Conservation (phyloP, 2,888 invertebrate genomes). For the Vanessa cardui region DNA sequence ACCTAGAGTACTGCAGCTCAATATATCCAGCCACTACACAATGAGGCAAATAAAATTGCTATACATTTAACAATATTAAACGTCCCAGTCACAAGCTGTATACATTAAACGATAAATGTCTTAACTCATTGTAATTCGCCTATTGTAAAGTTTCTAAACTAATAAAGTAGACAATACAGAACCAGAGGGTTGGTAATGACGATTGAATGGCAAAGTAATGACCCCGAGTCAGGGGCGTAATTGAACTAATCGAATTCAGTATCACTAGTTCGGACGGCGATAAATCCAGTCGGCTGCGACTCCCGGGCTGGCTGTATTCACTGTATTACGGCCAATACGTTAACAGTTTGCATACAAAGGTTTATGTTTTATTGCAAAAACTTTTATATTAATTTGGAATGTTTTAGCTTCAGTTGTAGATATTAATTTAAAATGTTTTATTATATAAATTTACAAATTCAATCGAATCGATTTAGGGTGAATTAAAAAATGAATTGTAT, state of each 20-base stretch:
- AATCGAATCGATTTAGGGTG: too few relatives aligned
- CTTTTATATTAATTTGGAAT: too few relatives aligned
- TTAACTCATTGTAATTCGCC: neutral
- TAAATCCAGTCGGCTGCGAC: neutral
- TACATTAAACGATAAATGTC: neutral
- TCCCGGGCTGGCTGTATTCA: neutral
- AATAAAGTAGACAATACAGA: constrained; percentile 12
- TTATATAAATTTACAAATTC: too few relatives aligned
- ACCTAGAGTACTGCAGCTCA: too few relatives aligned
- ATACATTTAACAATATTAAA: neutral
- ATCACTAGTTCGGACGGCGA: neutral
- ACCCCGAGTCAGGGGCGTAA: neutral
- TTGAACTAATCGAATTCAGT: constrained; percentile 6
- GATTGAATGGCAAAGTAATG: constrained; percentile 14
- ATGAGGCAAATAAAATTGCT: too few relatives aligned
- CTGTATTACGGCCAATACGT: neutral
- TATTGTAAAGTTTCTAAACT: constrained; percentile 1
- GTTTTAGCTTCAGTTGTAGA: too few relatives aligned
- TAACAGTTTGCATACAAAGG: too few relatives aligned
- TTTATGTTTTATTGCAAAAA: too few relatives aligned
- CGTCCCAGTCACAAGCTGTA: neutral
- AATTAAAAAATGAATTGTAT: too few relatives aligned
- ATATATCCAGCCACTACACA: too few relatives aligned
- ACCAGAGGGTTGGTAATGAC: neutral
- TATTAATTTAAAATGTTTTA: too few relatives aligned